These are phyloP conservation scores for Sanderia malayensis DNA, from an alignment of 30 jellyfish, hydroid and myxozoan species.

Conservation along the genomic window DNA sequence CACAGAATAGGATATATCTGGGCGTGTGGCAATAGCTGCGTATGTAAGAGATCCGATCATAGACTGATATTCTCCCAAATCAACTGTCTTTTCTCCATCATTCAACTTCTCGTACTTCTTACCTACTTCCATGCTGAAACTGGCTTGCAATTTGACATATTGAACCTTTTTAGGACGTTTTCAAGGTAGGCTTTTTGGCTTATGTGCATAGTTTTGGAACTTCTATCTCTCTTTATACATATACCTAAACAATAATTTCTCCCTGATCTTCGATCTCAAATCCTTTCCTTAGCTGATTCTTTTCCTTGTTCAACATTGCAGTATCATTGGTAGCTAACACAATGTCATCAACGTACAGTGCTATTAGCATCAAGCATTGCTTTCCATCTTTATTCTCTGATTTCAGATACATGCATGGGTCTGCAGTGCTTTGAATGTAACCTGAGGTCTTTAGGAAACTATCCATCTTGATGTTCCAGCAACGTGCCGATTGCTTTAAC, in stretches of 20 bases:
- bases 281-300: slow-evolving; percentile 11
- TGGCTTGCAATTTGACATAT: slow-evolving; percentile 19
- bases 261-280: slow-evolving; percentile 54
- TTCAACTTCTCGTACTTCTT: slow-evolving; percentile 6
- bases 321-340: slow-evolving; percentile 23
- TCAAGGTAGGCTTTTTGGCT: slow-evolving; percentile 29
- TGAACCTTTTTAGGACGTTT: slow-evolving; percentile 10
- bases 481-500: too few relatives aligned
- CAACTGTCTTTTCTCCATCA: slow-evolving; percentile 14
- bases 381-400: too few relatives aligned
- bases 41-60: slow-evolving; percentile 35
- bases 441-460: too few relatives aligned
- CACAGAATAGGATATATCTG: slow-evolving; percentile 33
- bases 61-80: slow-evolving; percentile 22
- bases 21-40: slow-evolving; percentile 46
- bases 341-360: slow-evolving; percentile 34
- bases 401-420: too few relatives aligned
- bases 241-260: slow-evolving; percentile 40
- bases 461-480: too few relatives aligned
- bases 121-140: slow-evolving; percentile 33
- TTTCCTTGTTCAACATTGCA: slow-evolving; percentile 11
- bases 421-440: too few relatives aligned
- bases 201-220: not conserved
- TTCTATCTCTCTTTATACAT: slow-evolving; percentile 26
- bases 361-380: too few relatives aligned